Evolutionary conservation across 2,888 invertebrate species (phyloP).

Genomic region (Leptopilina drosophilae): DNA sequence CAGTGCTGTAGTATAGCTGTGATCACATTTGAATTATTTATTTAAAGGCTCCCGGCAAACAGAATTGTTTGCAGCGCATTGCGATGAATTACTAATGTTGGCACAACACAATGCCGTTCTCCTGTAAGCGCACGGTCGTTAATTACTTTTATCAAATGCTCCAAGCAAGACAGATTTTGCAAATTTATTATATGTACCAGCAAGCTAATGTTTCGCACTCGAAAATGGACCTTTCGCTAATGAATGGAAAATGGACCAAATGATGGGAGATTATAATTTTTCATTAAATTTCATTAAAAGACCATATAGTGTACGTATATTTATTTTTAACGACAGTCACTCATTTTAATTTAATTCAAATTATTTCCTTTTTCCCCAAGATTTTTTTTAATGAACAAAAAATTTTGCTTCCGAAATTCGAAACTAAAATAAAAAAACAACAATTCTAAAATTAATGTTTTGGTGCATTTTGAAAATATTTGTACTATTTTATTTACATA

Average conservation of each 20-base stretch:
- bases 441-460: no score
- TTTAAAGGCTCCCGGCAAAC: constrained; percentile 23
- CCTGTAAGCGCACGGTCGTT: constrained; percentile 11
- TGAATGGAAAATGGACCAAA: constrained; percentile 20
- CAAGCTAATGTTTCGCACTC: constrained; percentile 1
- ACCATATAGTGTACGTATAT: background rate
- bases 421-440: no score
- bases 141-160: constrained; percentile 36
- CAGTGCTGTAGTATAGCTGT: constrained; percentile 15
- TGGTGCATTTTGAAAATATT: background rate
- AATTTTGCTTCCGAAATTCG: no score
- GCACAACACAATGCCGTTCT: constrained; percentile 33
- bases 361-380: no score
- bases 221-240: background rate
- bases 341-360: no score
- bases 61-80: constrained; percentile 26
- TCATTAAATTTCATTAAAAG: background rate
- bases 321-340: background rate
- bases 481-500: background rate
- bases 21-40: constrained; percentile 31
- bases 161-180: constrained; percentile 30
- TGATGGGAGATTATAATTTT: background rate
- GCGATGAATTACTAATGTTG: constrained; percentile 35
- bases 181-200: constrained; percentile 30
- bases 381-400: no score